A percentile compares a stretch with the other conserved stretches of the same genome.
These are phyloP conservation scores for Orthosia cruda DNA, from an alignment of 2,888 invertebrate genomes.

Conservation along the genomic window DNA sequence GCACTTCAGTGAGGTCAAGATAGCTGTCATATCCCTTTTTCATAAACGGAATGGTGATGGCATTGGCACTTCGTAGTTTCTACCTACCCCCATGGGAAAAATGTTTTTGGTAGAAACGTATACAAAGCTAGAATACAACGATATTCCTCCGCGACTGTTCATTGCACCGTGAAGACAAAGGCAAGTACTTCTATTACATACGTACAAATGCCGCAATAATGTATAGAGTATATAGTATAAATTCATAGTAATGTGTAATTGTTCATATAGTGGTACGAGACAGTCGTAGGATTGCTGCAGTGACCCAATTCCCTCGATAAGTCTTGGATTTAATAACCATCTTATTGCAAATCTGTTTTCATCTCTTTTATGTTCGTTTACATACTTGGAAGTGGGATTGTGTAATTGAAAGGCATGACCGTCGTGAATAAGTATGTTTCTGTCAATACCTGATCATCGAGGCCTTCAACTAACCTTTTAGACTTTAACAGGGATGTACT, in stretches of 20 bases:
- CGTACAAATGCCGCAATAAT: slow-evolving; percentile 52
- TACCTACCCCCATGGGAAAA: background rate
- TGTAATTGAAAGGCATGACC: slow-evolving; percentile 36
- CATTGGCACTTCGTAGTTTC: background rate
- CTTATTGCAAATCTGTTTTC: slow-evolving; percentile 46
- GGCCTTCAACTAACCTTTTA: slow-evolving; percentile 50
- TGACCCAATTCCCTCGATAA: slow-evolving; percentile 47
- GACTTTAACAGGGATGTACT: background rate
- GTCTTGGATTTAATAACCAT: slow-evolving; percentile 16
- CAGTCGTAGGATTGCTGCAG: slow-evolving; percentile 29
- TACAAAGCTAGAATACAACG: background rate
- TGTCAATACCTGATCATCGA: slow-evolving; percentile 13
- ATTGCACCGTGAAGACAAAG: slow-evolving; percentile 15
- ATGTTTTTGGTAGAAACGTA: background rate
- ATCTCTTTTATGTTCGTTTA: slow-evolving; percentile 30
- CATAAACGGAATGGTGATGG: too few species aligned
- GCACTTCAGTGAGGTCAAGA: too few species aligned
- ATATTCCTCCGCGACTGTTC: background rate
- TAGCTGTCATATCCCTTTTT: too few species aligned
- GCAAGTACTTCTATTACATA: slow-evolving; percentile 25
- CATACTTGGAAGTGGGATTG: slow-evolving; percentile 9
- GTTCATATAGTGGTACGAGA: slow-evolving; percentile 42
- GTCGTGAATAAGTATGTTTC: slow-evolving; percentile 13
- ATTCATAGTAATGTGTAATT: slow-evolving; percentile 43
- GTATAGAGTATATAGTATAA: slow-evolving; percentile 35